Conservation (phyloP, 1,140 invertebrate genomes). For the Musca vetustissima region DNA sequence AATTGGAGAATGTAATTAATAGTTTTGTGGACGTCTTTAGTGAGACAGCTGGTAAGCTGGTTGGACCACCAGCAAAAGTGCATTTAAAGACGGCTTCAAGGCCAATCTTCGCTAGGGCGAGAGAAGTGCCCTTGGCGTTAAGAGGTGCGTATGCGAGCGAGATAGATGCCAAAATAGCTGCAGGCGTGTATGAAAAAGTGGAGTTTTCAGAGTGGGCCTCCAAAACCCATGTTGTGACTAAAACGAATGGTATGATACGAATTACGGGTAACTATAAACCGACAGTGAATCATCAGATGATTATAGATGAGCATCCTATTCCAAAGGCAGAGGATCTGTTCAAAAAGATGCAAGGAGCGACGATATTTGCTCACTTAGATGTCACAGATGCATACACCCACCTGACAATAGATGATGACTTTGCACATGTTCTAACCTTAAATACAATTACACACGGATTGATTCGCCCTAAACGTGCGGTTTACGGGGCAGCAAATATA, state of each 20-base stretch:
- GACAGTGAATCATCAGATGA: too few species aligned
- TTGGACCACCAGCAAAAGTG: constrained; percentile 6
- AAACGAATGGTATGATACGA: constrained; percentile 21
- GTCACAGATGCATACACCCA: neutral
- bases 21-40: constrained; percentile 1
- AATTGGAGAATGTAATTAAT: neutral
- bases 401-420: neutral
- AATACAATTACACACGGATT: neutral
- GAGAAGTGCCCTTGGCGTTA: constrained; percentile 4
- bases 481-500: neutral
- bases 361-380: too few species aligned
- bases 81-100: constrained; percentile 6
- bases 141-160: constrained; percentile 12
- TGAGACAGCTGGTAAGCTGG: constrained; percentile 1
- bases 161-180: constrained; percentile 32
- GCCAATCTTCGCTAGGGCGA: neutral
- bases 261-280: constrained; percentile 44
- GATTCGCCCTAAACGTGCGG: neutral
- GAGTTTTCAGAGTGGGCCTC: constrained; percentile 16
- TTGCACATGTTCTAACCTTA: neutral
- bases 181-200: constrained; percentile 32
- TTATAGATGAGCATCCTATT: constrained; percentile 43
- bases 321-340: constrained; percentile 35
- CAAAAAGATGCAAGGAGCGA: constrained; percentile 32
- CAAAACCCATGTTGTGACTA: constrained; percentile 1